Percentiles rank a stretch among this genome's conserved stretches.
Evolutionary conservation across 2,888 invertebrate species (phyloP).

Genomic region (Choreutis nemorana): DNA sequence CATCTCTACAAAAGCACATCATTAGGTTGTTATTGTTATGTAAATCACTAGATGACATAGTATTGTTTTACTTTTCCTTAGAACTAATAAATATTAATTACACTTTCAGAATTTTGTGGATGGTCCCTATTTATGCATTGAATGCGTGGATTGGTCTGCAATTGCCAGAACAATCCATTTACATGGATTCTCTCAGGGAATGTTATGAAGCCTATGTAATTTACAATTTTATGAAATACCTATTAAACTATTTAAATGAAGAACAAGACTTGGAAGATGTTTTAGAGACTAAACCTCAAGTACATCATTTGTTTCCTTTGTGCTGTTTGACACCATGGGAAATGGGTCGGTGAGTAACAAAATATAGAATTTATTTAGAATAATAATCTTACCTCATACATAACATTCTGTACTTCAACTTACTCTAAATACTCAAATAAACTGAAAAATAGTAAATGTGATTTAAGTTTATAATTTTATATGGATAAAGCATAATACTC

Average conservation of each 20-base stretch:
- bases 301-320: constrained; percentile 88
- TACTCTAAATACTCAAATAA: no score
- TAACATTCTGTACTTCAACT: background rate
- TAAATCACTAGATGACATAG: no score
- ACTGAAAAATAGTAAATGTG: no score
- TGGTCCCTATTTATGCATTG: constrained; percentile 96
- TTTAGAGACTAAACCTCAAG: constrained; percentile 83
- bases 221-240: constrained; percentile 96
- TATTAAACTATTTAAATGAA: constrained; percentile 88
- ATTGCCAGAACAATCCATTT: constrained; percentile 88
- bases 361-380: background rate
- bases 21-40: constrained; percentile 70
- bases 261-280: constrained; percentile 86
- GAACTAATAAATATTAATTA: no score
- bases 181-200: constrained; percentile 91
- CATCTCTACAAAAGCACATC: constrained; percentile 91
- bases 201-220: constrained; percentile 98
- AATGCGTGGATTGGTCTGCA: constrained; percentile 94
- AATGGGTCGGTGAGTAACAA: constrained; percentile 85
- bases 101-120: constrained; percentile 87
- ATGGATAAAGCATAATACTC: no score
- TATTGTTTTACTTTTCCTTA: constrained; percentile 1
- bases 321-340: constrained; percentile 93
- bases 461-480: no score
- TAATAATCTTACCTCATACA: background rate